phyloP scores from a whole-genome alignment of 1,140 invertebrate species.

The Drosophila sp. region DNA sequence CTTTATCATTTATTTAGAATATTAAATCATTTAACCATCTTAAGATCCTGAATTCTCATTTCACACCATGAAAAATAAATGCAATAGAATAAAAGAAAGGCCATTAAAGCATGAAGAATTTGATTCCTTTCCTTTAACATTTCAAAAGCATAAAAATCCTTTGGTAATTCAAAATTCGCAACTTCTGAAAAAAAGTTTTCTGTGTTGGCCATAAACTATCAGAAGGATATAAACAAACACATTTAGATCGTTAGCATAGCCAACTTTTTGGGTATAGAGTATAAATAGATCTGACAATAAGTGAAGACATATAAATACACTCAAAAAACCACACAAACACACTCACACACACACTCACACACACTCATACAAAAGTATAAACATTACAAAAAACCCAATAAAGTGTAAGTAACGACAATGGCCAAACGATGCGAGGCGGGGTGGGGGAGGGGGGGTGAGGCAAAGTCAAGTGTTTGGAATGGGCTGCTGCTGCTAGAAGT shows the following conservation, averaged over 20 bases:
- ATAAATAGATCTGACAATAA: constrained; percentile 20
- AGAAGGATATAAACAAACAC: neutral
- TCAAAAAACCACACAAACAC: constrained; percentile 32
- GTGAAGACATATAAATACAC: constrained; percentile 15
- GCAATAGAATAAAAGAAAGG: no score
- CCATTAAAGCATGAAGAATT: no score
- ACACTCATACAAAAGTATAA: constrained; percentile 17
- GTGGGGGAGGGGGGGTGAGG: neutral
- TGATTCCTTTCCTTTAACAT: no score
- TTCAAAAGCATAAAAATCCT: no score
- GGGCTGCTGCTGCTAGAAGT: neutral
- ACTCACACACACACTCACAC: constrained; percentile 52
- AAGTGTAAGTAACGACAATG: constrained; percentile 76
- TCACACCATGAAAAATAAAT: no score
- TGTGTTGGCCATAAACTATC: neutral
- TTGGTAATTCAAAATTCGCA: no score
- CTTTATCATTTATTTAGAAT: no score
- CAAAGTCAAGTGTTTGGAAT: constrained; percentile 7
- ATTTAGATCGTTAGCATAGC: neutral
- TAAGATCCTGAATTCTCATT: no score
- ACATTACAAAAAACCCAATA: constrained; percentile 71
- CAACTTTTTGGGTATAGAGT: constrained; percentile 8
- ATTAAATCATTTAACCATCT: no score
- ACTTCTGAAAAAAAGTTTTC: no score
- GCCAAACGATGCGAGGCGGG: constrained; percentile 33